phyloP scores from a whole-genome alignment of 2,888 invertebrate genomes.

The Latrodectus elegans region DNA sequence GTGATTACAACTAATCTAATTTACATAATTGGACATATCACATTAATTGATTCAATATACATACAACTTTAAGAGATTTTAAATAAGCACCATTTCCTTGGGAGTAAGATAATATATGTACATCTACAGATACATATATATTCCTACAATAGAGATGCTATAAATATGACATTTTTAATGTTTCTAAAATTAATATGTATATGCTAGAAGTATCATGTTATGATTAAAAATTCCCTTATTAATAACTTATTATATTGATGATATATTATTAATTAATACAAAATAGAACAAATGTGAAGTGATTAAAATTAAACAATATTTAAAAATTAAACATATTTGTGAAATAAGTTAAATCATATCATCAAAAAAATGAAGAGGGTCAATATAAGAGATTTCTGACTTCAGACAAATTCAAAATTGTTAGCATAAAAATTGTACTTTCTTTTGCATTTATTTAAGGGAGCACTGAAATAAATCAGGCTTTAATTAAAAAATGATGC shows the following conservation, averaged over 20 bases:
- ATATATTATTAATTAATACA: conserved; percentile 11
- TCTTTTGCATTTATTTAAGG: too few species aligned
- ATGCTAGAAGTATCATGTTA: conserved; percentile 1
- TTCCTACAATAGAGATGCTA: conserved; percentile 41
- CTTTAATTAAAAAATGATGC: too few species aligned
- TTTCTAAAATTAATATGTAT: conserved; percentile 20
- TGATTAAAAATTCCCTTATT: neutral
- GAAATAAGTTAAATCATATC: neutral
- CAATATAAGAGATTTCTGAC: too few species aligned
- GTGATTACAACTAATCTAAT: conserved; percentile 19
- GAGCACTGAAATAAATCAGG: too few species aligned
- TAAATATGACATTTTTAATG: conserved; percentile 25
- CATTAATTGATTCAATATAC: conserved; percentile 51
- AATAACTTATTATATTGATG: conserved; percentile 7
- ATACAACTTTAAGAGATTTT: conserved; percentile 49
- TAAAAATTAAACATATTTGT: neutral
- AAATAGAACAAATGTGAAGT: neutral
- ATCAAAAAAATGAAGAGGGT: too few species aligned
- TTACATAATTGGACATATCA: conserved; percentile 48
- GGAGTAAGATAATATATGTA: conserved; percentile 35
- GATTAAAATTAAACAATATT: neutral
- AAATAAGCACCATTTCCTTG: conserved; percentile 56
- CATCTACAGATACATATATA: conserved; percentile 21
- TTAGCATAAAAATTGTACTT: too few species aligned
- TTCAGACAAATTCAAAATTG: too few species aligned